Conservation (phyloP, 2,797 vertebrate species). For the Halcyon chelicuti region DNA sequence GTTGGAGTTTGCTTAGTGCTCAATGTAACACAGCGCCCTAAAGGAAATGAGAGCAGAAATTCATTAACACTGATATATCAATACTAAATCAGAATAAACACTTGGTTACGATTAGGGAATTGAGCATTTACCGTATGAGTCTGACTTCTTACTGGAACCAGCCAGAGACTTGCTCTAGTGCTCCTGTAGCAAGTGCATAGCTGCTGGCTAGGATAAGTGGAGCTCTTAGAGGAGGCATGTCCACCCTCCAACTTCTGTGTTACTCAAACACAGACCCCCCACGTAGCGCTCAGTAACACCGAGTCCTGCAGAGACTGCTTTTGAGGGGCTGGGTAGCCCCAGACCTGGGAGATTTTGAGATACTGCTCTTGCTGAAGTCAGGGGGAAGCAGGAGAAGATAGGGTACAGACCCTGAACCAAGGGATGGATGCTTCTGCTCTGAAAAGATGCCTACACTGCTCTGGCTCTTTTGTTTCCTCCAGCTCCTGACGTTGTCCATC, state of each 20-base stretch:
- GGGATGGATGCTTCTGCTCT: not conserved
- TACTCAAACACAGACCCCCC: not conserved
- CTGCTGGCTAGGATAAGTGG: not conserved
- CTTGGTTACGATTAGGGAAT: too few relatives aligned
- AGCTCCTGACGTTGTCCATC: not conserved
- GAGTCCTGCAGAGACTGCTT: not conserved
- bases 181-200: not conserved
- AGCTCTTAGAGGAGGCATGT: not conserved
- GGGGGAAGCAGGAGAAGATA: not conserved
- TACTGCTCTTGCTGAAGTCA: not conserved
- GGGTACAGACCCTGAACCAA: not conserved
- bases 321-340: not conserved
- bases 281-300: not conserved
- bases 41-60: too few relatives aligned
- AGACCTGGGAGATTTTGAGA: not conserved
- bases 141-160: not conserved
- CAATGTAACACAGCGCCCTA: too few relatives aligned
- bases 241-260: not conserved
- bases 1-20: too few relatives aligned
- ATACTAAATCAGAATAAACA: too few relatives aligned
- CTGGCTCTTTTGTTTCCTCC: not conserved
- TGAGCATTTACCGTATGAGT: not conserved
- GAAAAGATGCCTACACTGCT: accelerated
- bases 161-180: not conserved
- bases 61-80: too few relatives aligned